Evolutionary conservation across 2,888 invertebrate genomes (phyloP), one percentile per base, ranked within the genome.

Genomic region (Petrolisthes cinctipes): DNA sequence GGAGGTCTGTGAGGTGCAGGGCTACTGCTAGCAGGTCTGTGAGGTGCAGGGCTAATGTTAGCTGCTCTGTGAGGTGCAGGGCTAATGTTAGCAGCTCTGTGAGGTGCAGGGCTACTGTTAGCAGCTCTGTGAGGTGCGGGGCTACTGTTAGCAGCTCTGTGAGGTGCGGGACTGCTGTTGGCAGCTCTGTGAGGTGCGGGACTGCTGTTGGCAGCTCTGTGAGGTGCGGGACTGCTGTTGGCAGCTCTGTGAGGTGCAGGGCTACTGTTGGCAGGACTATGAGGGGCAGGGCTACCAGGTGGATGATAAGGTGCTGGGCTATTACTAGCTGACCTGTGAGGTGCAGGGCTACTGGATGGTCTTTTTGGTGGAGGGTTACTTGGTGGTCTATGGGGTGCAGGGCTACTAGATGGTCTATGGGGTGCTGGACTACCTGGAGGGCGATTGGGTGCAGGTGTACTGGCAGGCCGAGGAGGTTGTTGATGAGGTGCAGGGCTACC

Each of bases 61-160:
- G 61, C 75, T 1, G 66, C 56, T 51, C 82, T 56, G 51, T n/a
- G 86, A 17, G 73, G 82, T 23, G 82, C 75, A 37, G 86, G 82
- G 51, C 37, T 37, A 37, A 37, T 81, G 20, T 37, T 73, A 57
- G 84, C 68, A 23, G 80, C 73, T 71, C 78, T 71, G n/a, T 20
- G 56, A 53, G 76, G 53, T 78, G 14, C 23, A 23, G 56, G 83
- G 23, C 37, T 51, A 61, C 11, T 82, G 9, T n/a, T 9, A 6
- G 1, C n/a, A 1, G 37, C 37, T 4, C 78, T 37, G 68, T 86
- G 86, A 5, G 86, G 82, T 61, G 86, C 86, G 23, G 86, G 86
- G 37, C 86, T 86, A 37, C 66, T 53, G 54, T 54, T 79, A n/a
- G 66, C 51, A 1, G 51, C 56, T 51, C 78, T 20, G n/a, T 37